phyloP scores from a whole-genome alignment of 1,140 invertebrate species.

The Euura saliciscinereae region DNA sequence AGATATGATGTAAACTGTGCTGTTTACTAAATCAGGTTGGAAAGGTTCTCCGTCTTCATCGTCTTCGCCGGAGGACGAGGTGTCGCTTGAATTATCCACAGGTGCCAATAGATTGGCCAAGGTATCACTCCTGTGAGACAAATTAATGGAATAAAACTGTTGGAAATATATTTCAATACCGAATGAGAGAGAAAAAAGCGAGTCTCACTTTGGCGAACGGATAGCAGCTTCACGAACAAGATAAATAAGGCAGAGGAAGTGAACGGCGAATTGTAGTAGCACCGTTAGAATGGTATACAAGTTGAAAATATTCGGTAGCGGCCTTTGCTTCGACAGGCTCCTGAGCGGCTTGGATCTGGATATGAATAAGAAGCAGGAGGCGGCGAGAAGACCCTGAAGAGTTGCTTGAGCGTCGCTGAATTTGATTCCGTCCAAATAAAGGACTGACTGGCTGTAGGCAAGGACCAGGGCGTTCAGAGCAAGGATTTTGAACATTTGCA shows the following conservation, averaged over 20 bases:
- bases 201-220: conserved; percentile 70
- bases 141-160: conserved; percentile 13
- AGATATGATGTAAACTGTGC: conserved; percentile 98
- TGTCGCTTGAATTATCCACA: conserved; percentile 18
- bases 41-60: conserved; percentile 88
- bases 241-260: conserved; percentile 91
- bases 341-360: conserved; percentile 97
- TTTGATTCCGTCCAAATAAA: conserved; percentile 98
- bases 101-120: conserved; percentile 44
- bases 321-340: conserved; percentile 89
- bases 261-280: conserved; percentile 92
- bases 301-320: conserved; percentile 99
- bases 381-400: conserved; percentile 90
- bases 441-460: conserved; percentile 97
- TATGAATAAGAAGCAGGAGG: conserved; percentile 97
- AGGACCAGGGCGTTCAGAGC: conserved; percentile 98
- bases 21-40: conserved; percentile 93
- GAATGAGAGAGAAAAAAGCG: conserved; percentile 1
- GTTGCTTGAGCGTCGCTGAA: conserved; percentile 98
- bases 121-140: conserved; percentile 61
- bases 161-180: neutral
- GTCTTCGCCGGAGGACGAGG: conserved; percentile 23
- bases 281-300: conserved; percentile 97
- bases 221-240: conserved; percentile 81
- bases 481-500: conserved; percentile 99